phyloP scores from a whole-genome alignment of 1,140 invertebrate genomes.

The Plectus sambesii region DNA sequence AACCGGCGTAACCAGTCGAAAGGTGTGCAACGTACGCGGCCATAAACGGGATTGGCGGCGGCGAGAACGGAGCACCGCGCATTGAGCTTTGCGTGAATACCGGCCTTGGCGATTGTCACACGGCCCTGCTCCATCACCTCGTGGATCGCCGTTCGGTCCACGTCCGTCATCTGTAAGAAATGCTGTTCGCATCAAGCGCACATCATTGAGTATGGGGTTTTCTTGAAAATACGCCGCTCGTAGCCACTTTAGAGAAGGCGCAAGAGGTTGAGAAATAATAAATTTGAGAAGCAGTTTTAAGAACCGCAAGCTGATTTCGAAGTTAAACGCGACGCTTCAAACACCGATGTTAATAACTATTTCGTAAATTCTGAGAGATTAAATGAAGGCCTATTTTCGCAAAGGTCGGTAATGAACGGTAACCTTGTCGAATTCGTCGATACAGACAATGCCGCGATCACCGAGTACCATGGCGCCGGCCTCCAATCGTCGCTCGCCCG shows the following conservation, averaged over 20 bases:
- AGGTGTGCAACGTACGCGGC: no score
- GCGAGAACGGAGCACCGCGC: constrained; percentile 93
- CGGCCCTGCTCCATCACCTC: constrained; percentile 69
- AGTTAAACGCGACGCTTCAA: no score
- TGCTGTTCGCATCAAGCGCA: no score
- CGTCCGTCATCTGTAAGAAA: constrained; percentile 97
- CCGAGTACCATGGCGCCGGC: constrained; percentile 99
- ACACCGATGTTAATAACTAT: background rate
- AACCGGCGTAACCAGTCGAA: no score
- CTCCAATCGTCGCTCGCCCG: constrained; percentile 70
- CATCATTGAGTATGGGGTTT: no score
- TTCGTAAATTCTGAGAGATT: background rate
- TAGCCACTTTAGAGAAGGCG: no score
- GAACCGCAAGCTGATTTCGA: no score
- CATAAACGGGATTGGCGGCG: constrained; percentile 98
- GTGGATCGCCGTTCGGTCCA: constrained; percentile 95
- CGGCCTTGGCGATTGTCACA: constrained; percentile 96
- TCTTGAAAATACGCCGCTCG: no score
- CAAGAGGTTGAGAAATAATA: no score
- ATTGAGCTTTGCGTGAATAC: constrained; percentile 93
- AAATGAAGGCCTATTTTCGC: background rate
- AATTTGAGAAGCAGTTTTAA: no score
- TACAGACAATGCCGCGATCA: constrained; percentile 93
- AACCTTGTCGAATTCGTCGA: constrained; percentile 95
- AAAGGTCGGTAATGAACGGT: background rate